Conservation (phyloP, 2,113 vertebrate species). For the Tiliqua scincoides region DNA sequence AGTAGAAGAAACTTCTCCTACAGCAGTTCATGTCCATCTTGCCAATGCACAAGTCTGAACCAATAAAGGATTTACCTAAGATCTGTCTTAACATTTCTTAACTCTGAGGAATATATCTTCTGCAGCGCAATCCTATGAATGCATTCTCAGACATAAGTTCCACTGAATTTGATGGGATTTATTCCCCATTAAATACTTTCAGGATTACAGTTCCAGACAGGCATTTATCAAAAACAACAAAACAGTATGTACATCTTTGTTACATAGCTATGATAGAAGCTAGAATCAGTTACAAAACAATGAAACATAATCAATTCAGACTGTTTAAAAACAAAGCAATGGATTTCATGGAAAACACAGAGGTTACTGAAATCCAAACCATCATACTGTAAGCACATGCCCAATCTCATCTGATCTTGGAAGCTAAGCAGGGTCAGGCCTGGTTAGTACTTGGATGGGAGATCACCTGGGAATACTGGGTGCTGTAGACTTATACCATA, state of each 20-base stretch:
- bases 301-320: not conserved
- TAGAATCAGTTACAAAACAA: not conserved
- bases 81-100: conserved; percentile 39
- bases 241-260: not conserved
- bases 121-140: no score
- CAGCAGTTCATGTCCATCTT: not conserved
- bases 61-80: conserved; percentile 26
- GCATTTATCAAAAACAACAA: not conserved
- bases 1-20: not conserved
- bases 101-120: conserved; percentile 15
- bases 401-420: no score
- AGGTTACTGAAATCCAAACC: conserved; percentile 3
- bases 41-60: not conserved
- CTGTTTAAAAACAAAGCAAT: not conserved
- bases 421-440: no score
- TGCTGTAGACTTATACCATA: no score
- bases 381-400: not conserved
- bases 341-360: not conserved
- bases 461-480: no score
- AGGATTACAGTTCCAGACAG: conserved; percentile 19
- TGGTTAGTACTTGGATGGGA: no score
- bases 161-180: no score
- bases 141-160: no score
- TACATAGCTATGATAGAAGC: not conserved
- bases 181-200: no score